Percentiles rank a stretch among this genome's conserved stretches.
phyloP scores from a whole-genome alignment of 2,888 invertebrate species.

The Heliconius hortense region DNA sequence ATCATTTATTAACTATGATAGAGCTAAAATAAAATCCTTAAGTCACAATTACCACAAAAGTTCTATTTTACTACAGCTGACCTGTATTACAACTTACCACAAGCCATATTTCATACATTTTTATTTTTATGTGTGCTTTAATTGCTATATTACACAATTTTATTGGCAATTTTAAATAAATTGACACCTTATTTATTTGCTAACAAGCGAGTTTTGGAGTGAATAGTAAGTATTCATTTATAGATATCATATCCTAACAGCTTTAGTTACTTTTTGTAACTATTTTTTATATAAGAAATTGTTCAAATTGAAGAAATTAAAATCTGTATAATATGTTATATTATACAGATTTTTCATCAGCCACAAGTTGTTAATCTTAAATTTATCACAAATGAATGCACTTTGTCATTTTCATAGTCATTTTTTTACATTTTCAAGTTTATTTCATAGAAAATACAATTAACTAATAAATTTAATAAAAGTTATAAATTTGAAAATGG shows the following conservation, averaged over 20 bases:
- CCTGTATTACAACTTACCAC: not conserved
- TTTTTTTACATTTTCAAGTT: too few relatives aligned
- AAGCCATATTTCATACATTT: not conserved
- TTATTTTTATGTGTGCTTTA: constrained; percentile 29
- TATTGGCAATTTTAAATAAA: constrained; percentile 45
- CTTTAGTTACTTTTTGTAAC: not conserved
- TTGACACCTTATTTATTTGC: constrained; percentile 66
- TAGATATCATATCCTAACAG: constrained; percentile 12
- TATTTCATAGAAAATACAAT: too few relatives aligned
- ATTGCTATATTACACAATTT: constrained; percentile 41
- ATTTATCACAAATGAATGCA: not conserved
- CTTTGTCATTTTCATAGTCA: not conserved
- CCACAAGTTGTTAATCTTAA: too few relatives aligned
- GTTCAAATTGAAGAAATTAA: not conserved
- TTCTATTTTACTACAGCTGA: constrained; percentile 1
- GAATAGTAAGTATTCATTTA: constrained; percentile 70
- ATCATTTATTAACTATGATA: not conserved
- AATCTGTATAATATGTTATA: too few relatives aligned
- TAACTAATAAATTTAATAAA: too few relatives aligned
- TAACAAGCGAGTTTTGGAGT: constrained; percentile 76
- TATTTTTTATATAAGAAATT: not conserved
- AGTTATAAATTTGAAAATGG: too few relatives aligned
- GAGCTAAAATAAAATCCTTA: not conserved
- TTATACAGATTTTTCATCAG: too few relatives aligned
- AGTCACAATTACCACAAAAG: not conserved